Percentiles rank a stretch among this genome's conserved stretches.
Conservation (phyloP, 2,113 vertebrate genomes). For the Toxotes chatareus region DNA sequence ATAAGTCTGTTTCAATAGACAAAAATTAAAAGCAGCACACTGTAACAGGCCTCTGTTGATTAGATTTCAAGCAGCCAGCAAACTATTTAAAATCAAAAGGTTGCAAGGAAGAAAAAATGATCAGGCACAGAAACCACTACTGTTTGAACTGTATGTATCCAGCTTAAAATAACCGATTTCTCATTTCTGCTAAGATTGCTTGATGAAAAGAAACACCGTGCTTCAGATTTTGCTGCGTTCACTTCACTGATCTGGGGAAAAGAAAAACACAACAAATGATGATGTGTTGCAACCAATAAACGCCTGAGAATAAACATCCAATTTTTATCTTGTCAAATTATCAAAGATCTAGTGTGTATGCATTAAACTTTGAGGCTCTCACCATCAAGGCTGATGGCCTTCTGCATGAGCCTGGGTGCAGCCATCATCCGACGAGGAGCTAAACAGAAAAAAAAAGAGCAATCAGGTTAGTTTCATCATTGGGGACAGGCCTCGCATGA, state of each 20-base stretch:
- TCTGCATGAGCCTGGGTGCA: constrained; percentile 49
- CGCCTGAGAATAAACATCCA: not conserved
- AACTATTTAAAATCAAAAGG: constrained; percentile 15
- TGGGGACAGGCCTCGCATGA: not conserved
- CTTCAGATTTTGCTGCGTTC: not conserved
- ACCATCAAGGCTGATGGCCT: constrained; percentile 34
- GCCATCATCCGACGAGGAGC: not conserved
- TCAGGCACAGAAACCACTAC: not conserved
- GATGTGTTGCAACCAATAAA: constrained; percentile 1
- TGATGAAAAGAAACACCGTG: constrained; percentile 1
- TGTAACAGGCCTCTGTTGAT: constrained; percentile 35
- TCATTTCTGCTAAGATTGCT: not conserved
- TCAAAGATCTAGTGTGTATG: no score
- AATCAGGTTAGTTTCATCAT: not conserved
- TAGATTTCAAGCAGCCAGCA: constrained; percentile 31
- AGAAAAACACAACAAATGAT: constrained; percentile 26
- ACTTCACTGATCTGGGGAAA: constrained; percentile 46
- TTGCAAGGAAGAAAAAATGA: not conserved
- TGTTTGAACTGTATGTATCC: not conserved
- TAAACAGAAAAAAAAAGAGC: not conserved
- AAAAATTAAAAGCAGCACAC: constrained; percentile 3
- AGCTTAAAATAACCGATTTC: not conserved
- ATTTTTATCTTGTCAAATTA: not conserved
- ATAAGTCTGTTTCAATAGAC: not conserved
- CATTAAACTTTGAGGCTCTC: not conserved